phyloP scores from a whole-genome alignment of 1,140 invertebrate genomes.

The Leptinotarsa lineolata region DNA sequence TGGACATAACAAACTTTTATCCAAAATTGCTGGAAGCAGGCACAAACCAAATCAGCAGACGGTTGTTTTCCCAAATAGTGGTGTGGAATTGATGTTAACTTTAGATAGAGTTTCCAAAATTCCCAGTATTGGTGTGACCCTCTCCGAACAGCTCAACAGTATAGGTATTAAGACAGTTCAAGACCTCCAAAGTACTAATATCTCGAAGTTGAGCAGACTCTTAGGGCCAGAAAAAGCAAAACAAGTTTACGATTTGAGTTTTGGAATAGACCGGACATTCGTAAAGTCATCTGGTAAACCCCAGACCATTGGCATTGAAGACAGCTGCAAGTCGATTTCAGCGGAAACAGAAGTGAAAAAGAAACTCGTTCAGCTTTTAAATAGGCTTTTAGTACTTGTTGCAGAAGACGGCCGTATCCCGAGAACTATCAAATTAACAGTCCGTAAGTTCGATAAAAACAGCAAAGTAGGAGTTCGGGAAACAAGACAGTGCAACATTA shows the following conservation, averaged over 20 bases:
- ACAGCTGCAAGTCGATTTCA: slow-evolving; percentile 68
- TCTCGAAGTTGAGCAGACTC: slow-evolving; percentile 63
- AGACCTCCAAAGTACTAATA: slow-evolving; percentile 67
- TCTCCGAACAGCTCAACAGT: slow-evolving; percentile 64
- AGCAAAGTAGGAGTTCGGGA: slow-evolving; percentile 68
- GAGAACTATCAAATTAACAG: slow-evolving; percentile 70
- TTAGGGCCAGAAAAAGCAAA: slow-evolving; percentile 70
- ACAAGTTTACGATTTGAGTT: slow-evolving; percentile 68
- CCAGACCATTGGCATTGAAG: slow-evolving; percentile 74
- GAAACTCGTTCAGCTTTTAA: slow-evolving; percentile 67
- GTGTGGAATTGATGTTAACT: slow-evolving; percentile 65
- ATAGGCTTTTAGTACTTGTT: slow-evolving; percentile 70
- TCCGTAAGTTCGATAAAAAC: slow-evolving; percentile 68
- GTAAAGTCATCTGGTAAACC: slow-evolving; percentile 74
- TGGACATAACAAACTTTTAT: slow-evolving; percentile 80
- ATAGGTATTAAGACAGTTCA: slow-evolving; percentile 67
- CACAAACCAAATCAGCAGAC: slow-evolving; percentile 85
- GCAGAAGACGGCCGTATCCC: slow-evolving; percentile 77
- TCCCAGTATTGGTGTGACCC: slow-evolving; percentile 75
- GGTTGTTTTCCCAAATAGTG: slow-evolving; percentile 70
- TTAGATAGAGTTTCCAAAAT: slow-evolving; percentile 65
- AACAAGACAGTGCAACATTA: slow-evolving; percentile 72
- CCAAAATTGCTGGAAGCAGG: slow-evolving; percentile 73
- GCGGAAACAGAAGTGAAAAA: slow-evolving; percentile 72
- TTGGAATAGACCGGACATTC: slow-evolving; percentile 70